Base-by-base conservation (phyloP, 1,140 invertebrate species). In the Watersipora subatra region DNA sequence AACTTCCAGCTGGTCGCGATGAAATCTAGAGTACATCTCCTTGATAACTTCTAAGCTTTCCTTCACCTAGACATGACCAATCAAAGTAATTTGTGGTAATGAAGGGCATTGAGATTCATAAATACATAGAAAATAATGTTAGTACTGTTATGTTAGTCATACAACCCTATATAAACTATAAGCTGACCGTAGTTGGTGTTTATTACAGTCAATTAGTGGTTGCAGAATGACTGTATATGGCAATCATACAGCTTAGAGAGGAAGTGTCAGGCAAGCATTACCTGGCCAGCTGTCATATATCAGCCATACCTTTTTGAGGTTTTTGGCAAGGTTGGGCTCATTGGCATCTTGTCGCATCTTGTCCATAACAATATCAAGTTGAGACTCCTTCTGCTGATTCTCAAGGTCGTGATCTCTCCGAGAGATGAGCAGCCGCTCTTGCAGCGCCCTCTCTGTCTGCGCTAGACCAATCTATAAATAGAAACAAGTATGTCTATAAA, bases 341-440 rank as follows among this genome's bases (percentile, higher is more conserved):
- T 68, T 72, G 19, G 76, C 72, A 63, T 78, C 78, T 58, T 80
- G 77, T 64, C 79, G 69, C 78, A 80, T 78, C 58, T 73, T 67
- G 69, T 80, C 79, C 76, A 80, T 75, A 0, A 78, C 72, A 24
- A 76, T 74, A 67, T 80, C 78, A 17, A 80, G 68, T 46, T 78
- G 71, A 25, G 76, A 75, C 67, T 80, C 78, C 55, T 69, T 69
- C 19, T 79, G 77, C 76, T 80, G 77, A 65, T 78, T 79, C 46
- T 71, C 65, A 34, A 70, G 70, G 69, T 80, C 77, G 66, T 80
- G 77, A 1, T 72, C 61, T 15, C 75, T 73, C 25, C 78, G 70
- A 66, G 72, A 73, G 20, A 69, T 67, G 26, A 78, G 75, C 55
- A 80, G 71, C 63, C 76, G 73, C 67, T 80, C 78, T 63, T 78